These are phyloP conservation scores for Rapana venosa DNA, from an alignment of 2,888 invertebrate species.

Conservation along the genomic window DNA sequence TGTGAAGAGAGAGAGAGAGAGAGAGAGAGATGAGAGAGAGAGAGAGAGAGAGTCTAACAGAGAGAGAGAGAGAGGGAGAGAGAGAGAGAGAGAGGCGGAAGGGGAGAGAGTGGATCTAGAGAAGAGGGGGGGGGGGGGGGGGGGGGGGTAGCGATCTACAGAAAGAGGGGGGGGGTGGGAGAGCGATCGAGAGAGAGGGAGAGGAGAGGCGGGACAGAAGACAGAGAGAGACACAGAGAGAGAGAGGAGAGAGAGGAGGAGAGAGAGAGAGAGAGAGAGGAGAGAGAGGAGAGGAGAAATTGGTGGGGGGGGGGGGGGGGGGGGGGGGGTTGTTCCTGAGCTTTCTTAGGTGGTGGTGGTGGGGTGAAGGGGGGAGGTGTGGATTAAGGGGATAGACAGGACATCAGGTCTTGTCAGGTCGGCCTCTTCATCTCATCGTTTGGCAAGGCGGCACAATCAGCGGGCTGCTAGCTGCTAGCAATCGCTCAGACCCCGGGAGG, in stretches of 20 bases:
- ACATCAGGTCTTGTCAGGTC: slow-evolving; percentile 42
- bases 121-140: background rate
- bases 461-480: slow-evolving; percentile 32
- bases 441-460: slow-evolving; percentile 31
- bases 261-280: background rate
- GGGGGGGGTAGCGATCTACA: background rate
- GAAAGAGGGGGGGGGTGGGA: too few species aligned
- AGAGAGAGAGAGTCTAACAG: too few species aligned
- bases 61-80: background rate
- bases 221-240: too few species aligned
- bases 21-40: slow-evolving; percentile 26
- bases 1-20: too few species aligned
- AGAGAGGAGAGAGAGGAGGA: background rate
- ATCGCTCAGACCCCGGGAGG: slow-evolving; percentile 29
- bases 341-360: background rate
- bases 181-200: too few species aligned
- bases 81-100: background rate
- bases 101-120: slow-evolving; percentile 18
- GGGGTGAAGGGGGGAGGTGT: background rate
- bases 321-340: background rate
- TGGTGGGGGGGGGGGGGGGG: too few species aligned
- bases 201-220: too few species aligned
- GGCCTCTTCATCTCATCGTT: slow-evolving; percentile 46
- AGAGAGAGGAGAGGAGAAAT: slow-evolving; percentile 11
- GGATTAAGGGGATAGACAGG: slow-evolving; percentile 44